Evolutionary conservation across 2,113 vertebrate species (phyloP).

Genomic region (Thamnaconus septentrionalis): DNA sequence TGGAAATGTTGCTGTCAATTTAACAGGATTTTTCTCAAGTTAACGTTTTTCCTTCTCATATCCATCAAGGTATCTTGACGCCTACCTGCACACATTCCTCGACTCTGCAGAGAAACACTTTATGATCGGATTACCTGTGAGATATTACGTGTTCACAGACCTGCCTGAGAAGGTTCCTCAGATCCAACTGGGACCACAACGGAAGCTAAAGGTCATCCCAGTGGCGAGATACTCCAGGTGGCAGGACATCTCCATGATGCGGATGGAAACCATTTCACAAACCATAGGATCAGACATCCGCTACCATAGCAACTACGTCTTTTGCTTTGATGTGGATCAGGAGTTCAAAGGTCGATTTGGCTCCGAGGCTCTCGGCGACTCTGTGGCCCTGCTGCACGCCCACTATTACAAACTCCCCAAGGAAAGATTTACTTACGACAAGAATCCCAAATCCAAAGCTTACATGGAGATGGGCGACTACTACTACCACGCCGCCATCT

Average conservation of each 20-base stretch:
- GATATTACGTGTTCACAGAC: constrained; percentile 80
- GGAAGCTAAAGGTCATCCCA: constrained; percentile 51
- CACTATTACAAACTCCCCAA: constrained; percentile 68
- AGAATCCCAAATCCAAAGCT: constrained; percentile 63
- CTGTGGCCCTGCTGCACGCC: constrained; percentile 77
- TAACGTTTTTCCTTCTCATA: not conserved
- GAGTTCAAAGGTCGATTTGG: constrained; percentile 72
- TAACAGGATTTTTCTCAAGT: not conserved
- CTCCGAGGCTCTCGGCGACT: constrained; percentile 72
- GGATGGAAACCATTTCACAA: constrained; percentile 70
- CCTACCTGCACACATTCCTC: constrained; percentile 71
- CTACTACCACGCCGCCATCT: constrained; percentile 82
- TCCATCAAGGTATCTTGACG: constrained; percentile 67
- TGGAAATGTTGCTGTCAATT: no score
- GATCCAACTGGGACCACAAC: constrained; percentile 40
- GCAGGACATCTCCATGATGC: constrained; percentile 82
- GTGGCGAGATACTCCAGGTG: constrained; percentile 67
- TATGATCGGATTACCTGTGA: constrained; percentile 75
- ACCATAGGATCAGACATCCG: constrained; percentile 60
- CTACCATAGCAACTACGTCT: constrained; percentile 59
- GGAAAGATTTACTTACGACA: constrained; percentile 68
- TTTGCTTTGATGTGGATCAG: constrained; percentile 81
- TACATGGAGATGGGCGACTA: constrained; percentile 70
- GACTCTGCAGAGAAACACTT: constrained; percentile 74
- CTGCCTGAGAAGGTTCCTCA: constrained; percentile 54